phyloP scores from a whole-genome alignment of 2,888 invertebrate species.

The Volucella bombylans region DNA sequence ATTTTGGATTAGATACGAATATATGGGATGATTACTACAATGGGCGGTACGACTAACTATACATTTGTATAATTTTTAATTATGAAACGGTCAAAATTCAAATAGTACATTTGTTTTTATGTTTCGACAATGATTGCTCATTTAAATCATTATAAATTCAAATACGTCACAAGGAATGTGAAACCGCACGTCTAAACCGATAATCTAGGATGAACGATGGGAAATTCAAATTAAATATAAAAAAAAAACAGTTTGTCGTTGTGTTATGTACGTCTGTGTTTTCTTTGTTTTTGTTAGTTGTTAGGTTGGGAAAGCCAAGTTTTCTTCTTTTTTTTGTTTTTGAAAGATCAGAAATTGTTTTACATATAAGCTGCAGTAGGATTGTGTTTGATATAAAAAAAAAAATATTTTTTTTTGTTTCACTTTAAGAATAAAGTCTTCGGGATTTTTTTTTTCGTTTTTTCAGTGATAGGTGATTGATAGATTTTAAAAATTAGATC shows the following conservation, averaged over 20 bases:
- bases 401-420: slow-evolving; percentile 47
- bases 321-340: slow-evolving; percentile 8
- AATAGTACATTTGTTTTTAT: slow-evolving; percentile 16
- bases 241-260: slow-evolving; percentile 15
- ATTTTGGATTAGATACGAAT: background rate
- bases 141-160: background rate
- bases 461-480: slow-evolving; percentile 57
- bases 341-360: slow-evolving; percentile 31
- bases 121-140: background rate
- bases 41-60: background rate
- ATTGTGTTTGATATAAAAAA: slow-evolving; percentile 50
- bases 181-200: slow-evolving; percentile 1
- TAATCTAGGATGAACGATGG: no score
- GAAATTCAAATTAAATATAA: background rate
- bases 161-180: slow-evolving; percentile 11
- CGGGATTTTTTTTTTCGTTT: slow-evolving; percentile 62
- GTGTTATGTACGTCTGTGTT: background rate
- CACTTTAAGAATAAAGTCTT: slow-evolving; percentile 41
- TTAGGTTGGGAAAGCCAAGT: slow-evolving; percentile 12
- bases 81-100: slow-evolving; percentile 5
- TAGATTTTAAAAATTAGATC: slow-evolving; percentile 83
- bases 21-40: background rate
- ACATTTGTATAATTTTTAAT: no score
- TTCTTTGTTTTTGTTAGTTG: background rate
- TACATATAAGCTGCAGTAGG: slow-evolving; percentile 46